phyloP scores from a whole-genome alignment of 2,888 invertebrate species.

The Anoplius nigerrimus region DNA sequence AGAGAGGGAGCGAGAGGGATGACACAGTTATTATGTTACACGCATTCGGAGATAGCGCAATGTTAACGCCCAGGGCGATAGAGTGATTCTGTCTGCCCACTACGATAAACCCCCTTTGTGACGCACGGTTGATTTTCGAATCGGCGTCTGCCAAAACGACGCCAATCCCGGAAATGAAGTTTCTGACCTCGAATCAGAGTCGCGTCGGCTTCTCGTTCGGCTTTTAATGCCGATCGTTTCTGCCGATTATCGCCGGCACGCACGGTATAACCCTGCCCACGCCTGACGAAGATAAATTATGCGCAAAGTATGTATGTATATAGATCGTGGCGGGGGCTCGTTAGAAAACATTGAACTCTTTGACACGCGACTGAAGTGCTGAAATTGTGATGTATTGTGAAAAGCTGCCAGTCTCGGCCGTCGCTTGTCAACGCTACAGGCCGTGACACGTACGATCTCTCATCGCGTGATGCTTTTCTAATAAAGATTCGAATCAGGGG shows the following conservation, averaged over 20 bases:
- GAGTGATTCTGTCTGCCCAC: conserved; percentile 52
- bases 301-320: conserved; percentile 45
- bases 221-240: not conserved
- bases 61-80: conserved; percentile 67
- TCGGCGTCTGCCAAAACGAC: conserved; percentile 63
- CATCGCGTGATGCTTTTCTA: too few species aligned
- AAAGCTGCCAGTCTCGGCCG: too few species aligned
- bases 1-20: conserved; percentile 40
- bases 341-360: conserved; percentile 10
- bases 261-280: not conserved
- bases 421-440: too few species aligned
- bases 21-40: conserved; percentile 69
- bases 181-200: conserved; percentile 59
- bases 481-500: too few species aligned
- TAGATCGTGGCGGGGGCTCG: conserved; percentile 1
- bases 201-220: not conserved
- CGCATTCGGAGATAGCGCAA: conserved; percentile 63
- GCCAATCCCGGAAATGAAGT: conserved; percentile 68
- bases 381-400: too few species aligned
- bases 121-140: conserved; percentile 69
- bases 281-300: conserved; percentile 41
- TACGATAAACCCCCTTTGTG: conserved; percentile 69
- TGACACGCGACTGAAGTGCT: too few species aligned
- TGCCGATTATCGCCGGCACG: not conserved
- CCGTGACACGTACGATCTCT: too few species aligned